Evolutionary conservation across 2,888 invertebrate genomes (phyloP).

Genomic region (Melanostoma scalare): DNA sequence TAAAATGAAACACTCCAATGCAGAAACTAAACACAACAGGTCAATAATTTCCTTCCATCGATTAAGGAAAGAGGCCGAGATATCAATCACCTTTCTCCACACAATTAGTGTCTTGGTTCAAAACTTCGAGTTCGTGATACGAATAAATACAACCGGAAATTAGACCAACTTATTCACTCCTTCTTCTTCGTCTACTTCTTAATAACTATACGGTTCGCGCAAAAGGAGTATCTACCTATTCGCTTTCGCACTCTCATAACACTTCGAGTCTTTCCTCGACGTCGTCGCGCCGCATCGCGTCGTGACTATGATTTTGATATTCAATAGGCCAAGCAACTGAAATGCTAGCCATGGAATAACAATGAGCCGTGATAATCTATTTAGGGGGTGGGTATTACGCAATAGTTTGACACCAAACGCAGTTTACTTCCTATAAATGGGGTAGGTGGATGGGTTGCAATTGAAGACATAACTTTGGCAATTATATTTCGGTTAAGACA

Average conservation of each 20-base stretch:
- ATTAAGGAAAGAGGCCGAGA: conserved; percentile 25
- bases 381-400: conserved; percentile 56
- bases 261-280: background rate
- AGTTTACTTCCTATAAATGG: conserved; percentile 43
- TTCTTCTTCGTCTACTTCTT: conserved; percentile 1
- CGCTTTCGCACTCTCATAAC: conserved; percentile 1
- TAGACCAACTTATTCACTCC: conserved; percentile 39
- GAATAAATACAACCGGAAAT: conserved; percentile 69
- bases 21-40: conserved; percentile 22
- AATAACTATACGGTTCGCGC: conserved; percentile 31
- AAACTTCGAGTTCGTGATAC: conserved; percentile 52
- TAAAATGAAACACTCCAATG: conserved; percentile 12
- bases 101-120: conserved; percentile 64
- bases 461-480: conserved; percentile 12
- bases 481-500: conserved; percentile 29
- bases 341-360: conserved; percentile 51
- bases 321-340: conserved; percentile 34
- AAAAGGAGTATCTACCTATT: conserved; percentile 25
- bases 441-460: conserved; percentile 13
- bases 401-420: conserved; percentile 62
- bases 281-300: background rate
- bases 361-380: conserved; percentile 55
- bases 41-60: conserved; percentile 35
- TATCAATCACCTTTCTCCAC: conserved; percentile 63
- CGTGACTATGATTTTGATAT: conserved; percentile 26